Base-by-base conservation (phyloP, 2,888 invertebrate genomes). In the Trichopria drosophilae region DNA sequence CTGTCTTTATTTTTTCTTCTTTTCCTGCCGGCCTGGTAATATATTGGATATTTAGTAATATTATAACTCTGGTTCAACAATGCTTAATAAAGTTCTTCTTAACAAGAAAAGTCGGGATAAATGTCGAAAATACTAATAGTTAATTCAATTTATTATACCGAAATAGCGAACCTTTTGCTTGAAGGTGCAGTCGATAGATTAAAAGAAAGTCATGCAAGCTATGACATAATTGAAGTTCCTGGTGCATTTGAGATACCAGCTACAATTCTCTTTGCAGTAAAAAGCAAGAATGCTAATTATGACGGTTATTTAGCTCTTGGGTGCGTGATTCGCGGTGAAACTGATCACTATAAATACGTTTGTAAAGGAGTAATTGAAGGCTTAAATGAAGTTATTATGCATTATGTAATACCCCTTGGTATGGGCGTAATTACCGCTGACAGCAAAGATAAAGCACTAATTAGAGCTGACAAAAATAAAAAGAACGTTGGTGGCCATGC, bases 211-310 rank as follows among this genome's bases (percentile, higher is more conserved):
- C 10, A 43, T 43, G 34, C 34, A 32, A 34, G 34, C 34, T 32
- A 43, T 43, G 43, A 43, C 10, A 43, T 43, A 43, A 34, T 43
- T 43, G 32, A 43, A 43, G 43, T 43, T 32, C 43, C 43, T 43
- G 43, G 43, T 43, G 43, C 43, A 43, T 43, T 43, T 43, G 43
- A 43, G 43, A 43, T 43, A 43, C 43, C 43, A 43, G 43, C 43
- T 43, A 43, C 43, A 43, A 31, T 43, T 43, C 43, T 43, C 10
- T 43, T 43, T 43, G 43, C 43, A 43, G 34, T 43, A 13, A 43
- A 43, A 43, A 43, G 43, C 43, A 43, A 32, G 32, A 10, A 43
- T 43, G 43, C 43, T 43, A 43, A 43, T 43, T 32, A 43, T 43
- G 43, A 43, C 20, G 43, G 43, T 43, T 43, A 43, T 43, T 43